These are phyloP conservation scores for Conistra vaccinii DNA, from an alignment of 2,888 invertebrate species.

Conservation along the genomic window DNA sequence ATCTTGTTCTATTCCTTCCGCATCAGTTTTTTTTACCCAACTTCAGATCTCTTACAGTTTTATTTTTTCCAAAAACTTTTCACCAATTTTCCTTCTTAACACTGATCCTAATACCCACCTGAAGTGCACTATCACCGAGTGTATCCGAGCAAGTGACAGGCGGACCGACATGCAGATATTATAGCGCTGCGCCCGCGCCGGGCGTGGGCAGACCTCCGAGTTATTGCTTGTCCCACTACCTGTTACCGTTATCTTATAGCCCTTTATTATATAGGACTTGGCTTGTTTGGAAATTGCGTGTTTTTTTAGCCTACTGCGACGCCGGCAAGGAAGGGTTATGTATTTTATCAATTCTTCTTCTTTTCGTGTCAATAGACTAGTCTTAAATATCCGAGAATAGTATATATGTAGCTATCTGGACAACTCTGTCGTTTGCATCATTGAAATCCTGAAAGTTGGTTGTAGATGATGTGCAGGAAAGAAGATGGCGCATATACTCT, in stretches of 20 bases:
- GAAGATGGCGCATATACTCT: not conserved
- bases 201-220: constrained; percentile 64
- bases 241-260: constrained; percentile 59
- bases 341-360: not conserved
- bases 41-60: not conserved
- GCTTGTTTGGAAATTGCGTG: not conserved
- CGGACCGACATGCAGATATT: constrained; percentile 64
- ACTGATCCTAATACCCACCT: not conserved
- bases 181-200: constrained; percentile 45
- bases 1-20: not conserved
- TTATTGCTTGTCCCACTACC: constrained; percentile 66
- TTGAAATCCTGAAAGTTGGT: not conserved
- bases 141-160: constrained; percentile 57
- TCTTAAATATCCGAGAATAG: not conserved
- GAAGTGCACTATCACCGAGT: constrained; percentile 33
- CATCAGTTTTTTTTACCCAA: not conserved
- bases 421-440: not conserved
- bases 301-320: not conserved
- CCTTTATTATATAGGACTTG: constrained; percentile 52
- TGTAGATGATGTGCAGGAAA: not conserved
- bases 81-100: not conserved
- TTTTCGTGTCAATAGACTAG: not conserved
- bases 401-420: not conserved
- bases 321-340: not conserved
- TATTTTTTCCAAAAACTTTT: not conserved